Evolutionary conservation across 1,140 invertebrate species (phyloP).

Genomic region (Bombus waltoni): DNA sequence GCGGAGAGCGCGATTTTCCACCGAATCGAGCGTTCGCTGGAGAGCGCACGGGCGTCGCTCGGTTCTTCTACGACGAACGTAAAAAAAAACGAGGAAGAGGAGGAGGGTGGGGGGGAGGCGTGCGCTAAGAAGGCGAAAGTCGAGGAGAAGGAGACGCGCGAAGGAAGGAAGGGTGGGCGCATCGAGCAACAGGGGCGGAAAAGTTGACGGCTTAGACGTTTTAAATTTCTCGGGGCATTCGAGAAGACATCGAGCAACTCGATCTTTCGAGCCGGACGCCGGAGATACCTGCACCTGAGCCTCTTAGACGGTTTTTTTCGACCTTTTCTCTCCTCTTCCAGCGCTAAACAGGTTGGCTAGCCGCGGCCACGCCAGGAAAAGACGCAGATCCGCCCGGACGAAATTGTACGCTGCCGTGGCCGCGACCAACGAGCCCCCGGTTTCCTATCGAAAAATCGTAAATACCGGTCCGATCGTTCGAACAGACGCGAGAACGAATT

Average conservation of each 20-base stretch:
- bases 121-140: neutral
- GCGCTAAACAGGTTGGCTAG: slow-evolving; percentile 57
- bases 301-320: slow-evolving; percentile 73
- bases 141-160: neutral
- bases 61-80: neutral
- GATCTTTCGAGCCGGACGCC: slow-evolving; percentile 81
- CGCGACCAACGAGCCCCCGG: no score
- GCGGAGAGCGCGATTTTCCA: neutral
- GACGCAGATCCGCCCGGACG: neutral
- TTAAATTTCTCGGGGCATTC: slow-evolving; percentile 80
- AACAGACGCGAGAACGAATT: no score
- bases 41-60: neutral
- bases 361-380: slow-evolving; percentile 6
- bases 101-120: accelerated
- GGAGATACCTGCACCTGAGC: slow-evolving; percentile 79
- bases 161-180: neutral
- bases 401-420: slow-evolving; percentile 35
- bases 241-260: slow-evolving; percentile 80
- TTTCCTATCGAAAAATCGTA: neutral
- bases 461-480: neutral
- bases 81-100: no score
- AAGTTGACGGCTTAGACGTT: slow-evolving; percentile 79
- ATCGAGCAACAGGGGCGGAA: slow-evolving; percentile 68
- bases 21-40: neutral
- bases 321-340: slow-evolving; percentile 4